Evolutionary conservation across 2,888 invertebrate species (phyloP).

Genomic region (Sisyra nigra): DNA sequence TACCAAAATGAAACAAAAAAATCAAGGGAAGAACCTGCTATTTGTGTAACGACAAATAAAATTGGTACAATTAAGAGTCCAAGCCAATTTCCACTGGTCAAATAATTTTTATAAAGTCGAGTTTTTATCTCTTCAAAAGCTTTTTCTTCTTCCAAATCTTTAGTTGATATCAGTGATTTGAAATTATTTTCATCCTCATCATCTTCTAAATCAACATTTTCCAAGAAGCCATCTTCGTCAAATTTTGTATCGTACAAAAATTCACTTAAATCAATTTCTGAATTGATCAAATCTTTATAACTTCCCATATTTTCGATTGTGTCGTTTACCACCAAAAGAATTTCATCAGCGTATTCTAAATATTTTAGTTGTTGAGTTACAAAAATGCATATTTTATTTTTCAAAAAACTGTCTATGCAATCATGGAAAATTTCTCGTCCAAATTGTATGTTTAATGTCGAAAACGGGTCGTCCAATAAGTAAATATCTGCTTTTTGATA

Average conservation of each 20-base stretch:
- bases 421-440: slow-evolving; percentile 77
- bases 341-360: slow-evolving; percentile 40
- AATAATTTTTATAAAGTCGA: slow-evolving; percentile 46
- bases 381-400: slow-evolving; percentile 54
- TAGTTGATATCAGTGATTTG: slow-evolving; percentile 21
- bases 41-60: slow-evolving; percentile 49
- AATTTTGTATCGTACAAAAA: slow-evolving; percentile 35
- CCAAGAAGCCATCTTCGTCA: slow-evolving; percentile 34
- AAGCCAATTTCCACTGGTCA: slow-evolving; percentile 54
- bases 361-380: slow-evolving; percentile 65
- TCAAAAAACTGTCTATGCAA: slow-evolving; percentile 48
- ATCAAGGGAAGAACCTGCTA: slow-evolving; percentile 55
- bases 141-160: slow-evolving; percentile 33
- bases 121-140: slow-evolving; percentile 36
- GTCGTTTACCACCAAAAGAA: slow-evolving; percentile 41
- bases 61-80: slow-evolving; percentile 39
- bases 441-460: slow-evolving; percentile 87
- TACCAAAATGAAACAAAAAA: slow-evolving; percentile 67
- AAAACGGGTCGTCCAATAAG: slow-evolving; percentile 77
- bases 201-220: slow-evolving; percentile 30
- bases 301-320: slow-evolving; percentile 44
- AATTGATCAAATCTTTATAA: slow-evolving; percentile 52
- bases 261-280: slow-evolving; percentile 63
- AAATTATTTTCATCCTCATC: slow-evolving; percentile 24
- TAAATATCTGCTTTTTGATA: slow-evolving; percentile 78